Evolutionary conservation across 2,888 invertebrate genomes (phyloP).

Genomic region (Cloeon dipterum): DNA sequence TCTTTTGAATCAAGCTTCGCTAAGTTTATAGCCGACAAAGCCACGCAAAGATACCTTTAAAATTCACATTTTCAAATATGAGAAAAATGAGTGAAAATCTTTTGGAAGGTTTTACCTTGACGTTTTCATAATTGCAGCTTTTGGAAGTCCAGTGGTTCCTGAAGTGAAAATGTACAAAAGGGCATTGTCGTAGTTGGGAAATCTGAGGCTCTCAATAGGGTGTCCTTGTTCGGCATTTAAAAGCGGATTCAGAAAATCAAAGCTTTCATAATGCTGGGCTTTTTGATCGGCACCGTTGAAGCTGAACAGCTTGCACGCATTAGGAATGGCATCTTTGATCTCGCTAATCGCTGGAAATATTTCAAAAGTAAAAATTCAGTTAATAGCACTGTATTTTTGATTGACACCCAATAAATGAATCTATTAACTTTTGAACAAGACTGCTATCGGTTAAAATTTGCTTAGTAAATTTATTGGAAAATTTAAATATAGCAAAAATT

Average conservation of each 20-base stretch:
- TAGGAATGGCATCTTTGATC: not conserved
- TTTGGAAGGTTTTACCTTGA: constrained; percentile 35
- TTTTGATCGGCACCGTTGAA: not conserved
- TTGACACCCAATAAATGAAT: too few relatives aligned
- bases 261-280: not conserved
- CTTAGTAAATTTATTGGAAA: too few relatives aligned
- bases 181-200: constrained; percentile 15
- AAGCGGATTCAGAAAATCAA: not conserved
- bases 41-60: constrained; percentile 16
- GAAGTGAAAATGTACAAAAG: constrained; percentile 83
- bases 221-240: not conserved
- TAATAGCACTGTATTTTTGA: too few relatives aligned
- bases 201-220: not conserved
- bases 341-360: not conserved
- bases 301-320: not conserved
- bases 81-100: not conserved
- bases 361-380: too few relatives aligned
- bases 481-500: too few relatives aligned
- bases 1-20: constrained; percentile 41
- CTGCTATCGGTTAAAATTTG: too few relatives aligned
- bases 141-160: constrained; percentile 90
- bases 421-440: too few relatives aligned
- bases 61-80: too few relatives aligned
- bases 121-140: constrained; percentile 84
- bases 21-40: constrained; percentile 41